Base-by-base conservation (phyloP, 1,140 invertebrate genomes). In the Periplaneta americana region DNA sequence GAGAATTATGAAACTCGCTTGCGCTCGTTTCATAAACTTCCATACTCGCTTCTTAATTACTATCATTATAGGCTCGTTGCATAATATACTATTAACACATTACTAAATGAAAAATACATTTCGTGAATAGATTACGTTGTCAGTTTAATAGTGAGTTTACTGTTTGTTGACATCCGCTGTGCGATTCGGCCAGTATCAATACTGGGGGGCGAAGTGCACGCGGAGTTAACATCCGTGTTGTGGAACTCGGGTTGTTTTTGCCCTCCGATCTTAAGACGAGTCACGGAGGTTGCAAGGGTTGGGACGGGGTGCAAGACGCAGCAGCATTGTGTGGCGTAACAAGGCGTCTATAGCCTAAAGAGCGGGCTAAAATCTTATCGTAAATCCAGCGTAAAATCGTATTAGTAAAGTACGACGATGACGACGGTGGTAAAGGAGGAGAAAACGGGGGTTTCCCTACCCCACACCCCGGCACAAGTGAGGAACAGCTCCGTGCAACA, bases 351-450 rank as follows among this genome's bases (percentile, higher is more conserved):
- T 33, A 75, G 74, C 66, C 74, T 48, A 81, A 81, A 86, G 48
- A 78, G 76, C 36, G 76, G 76, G 76, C 76, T 78, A 78, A 78
- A 78, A 78, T 78, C 76, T 78, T 78, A 78, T 34, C 76, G 76
- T 74, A 88, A 90, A 89, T 89, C 88, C 88, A 86, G 86, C 87
- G 87, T 88, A 88, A 89, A 90, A 89, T 89, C 88, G 87, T 88
- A 88, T 89, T 89, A 89, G 87, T 78, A 78, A 36, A 78, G 33
- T 78, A 78, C 79, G 76, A 36, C 76, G 76, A 22, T 34, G 76
- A 34, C 35, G 76, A 18, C 22, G 34, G 76, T 36, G 76, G 76
- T 77, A 34, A 77, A 34, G 75, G 35, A 77, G 33, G n/a, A 33
- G 75, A 77, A 77, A 31, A 77, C 17, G 75, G 75, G 33, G 75